Base-by-base conservation (phyloP, 2,113 vertebrate genomes). In the Myxocyprinus asiaticus region DNA sequence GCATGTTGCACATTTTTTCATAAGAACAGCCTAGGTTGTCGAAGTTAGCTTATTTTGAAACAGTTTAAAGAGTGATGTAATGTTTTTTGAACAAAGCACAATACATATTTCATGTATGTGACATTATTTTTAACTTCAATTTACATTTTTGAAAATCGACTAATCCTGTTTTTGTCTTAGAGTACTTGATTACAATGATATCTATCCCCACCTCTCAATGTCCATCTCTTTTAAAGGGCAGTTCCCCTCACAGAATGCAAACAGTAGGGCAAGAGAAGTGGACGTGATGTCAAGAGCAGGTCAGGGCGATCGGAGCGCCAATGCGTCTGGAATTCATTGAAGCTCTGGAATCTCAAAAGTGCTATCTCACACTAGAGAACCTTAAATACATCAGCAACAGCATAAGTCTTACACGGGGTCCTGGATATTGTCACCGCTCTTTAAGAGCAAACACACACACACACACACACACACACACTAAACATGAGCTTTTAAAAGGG, bases 311-410 rank as follows among this genome's bases (percentile, higher is more conserved):
- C 9, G 69, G 55, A 67, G 62, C 50, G 56, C n/a, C 50, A 14
- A n/a, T 33, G 79, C 43, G 69, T 64, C 78, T 53, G 74, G 76
- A 62, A 59, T 68, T 81, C 69, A 83, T 80, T 80, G 77, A 75
- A 61, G 33, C 62, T 67, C 63, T 77, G 61, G 75, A 86, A 83
- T 80, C 73, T 86, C 70, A 67, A 15, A 79, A 71, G 77, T 22
- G 43, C 70, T 81, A 74, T 85, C 82, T 77, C 56, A 56, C 75
- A 45, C 45, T 17, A 15, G 10, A 72, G 63, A 67, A 58, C 76
- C 83, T 79, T 48, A 82, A 82, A 86, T 72, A 84, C 83, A 86
- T 84, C 84, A 83, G 51, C 80, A 69, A 71, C 50, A 45, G 68
- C 81, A 84, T 81, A 61, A 22, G 66, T 83, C 84, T 81, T 64